Evolutionary conservation across 2,113 vertebrate genomes (phyloP), one percentile per base, ranked within the genome.

Genomic region (Pelecanoides urinatrix): DNA sequence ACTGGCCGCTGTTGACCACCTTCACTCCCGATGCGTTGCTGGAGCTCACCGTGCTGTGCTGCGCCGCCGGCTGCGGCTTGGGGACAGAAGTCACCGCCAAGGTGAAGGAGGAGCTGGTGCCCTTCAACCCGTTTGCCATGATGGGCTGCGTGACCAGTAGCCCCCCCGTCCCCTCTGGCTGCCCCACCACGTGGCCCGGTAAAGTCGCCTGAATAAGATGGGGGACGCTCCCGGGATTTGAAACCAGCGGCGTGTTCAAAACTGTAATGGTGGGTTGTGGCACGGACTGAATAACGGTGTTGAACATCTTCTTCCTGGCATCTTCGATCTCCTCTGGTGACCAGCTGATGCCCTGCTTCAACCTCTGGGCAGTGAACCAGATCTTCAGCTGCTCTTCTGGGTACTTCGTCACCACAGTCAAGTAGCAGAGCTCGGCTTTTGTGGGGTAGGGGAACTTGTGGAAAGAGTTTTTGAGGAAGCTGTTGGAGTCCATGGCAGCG

Each of bases 331-430:
- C 99, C 97, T 99, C 99, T 0, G 99, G 99, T n/a, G 99, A 99
- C 99, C 99, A 99, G 97, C 99, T 99, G 95, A 99, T 99, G 55
- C 99, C 99, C 67, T 99, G 99, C 96, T 99, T 99, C 55, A 99
- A 97, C 96, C 99, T 98, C 94, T 99, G 99, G 13, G 99, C 99
- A 2, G 99, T 99, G 97, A 99, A 99, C 99, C 99, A 99, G 97
- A 99, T 99, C 97, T 99, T 99, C 94, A 99, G 99, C 97, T 99
- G 99, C 88, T 99, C 99, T 93, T 99, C 99, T 0, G 99, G 99
- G 74, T 99, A 99, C 97, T 99, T 99, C 40, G 99, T 99, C 95
- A 99, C 99, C 75, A 99, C 99, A 0, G 99, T 99, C 97, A 99
- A 96, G 91, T 99, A 99, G 98, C 99, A 99, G 82, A 99, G 99